These are phyloP conservation scores for Aphelocoma coerulescens DNA, from an alignment of 2,113 vertebrate species.

Conservation along the genomic window DNA sequence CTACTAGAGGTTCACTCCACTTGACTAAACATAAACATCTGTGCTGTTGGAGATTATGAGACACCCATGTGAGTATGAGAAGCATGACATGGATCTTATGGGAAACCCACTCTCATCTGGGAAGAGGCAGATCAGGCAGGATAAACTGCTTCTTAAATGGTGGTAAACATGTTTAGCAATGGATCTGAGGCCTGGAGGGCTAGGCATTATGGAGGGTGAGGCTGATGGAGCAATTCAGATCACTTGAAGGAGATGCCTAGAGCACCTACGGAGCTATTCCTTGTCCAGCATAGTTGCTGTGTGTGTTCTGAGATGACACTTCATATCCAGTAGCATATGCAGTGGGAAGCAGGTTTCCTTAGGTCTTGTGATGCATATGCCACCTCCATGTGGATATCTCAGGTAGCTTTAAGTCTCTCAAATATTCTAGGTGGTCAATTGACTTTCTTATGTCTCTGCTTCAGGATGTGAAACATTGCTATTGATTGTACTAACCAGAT, in stretches of 20 bases:
- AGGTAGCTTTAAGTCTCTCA: neutral
- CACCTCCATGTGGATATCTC: neutral
- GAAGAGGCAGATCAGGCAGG: neutral
- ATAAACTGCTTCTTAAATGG: neutral
- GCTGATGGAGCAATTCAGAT: neutral
- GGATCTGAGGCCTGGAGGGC: neutral
- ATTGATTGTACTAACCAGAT: neutral
- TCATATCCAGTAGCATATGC: neutral
- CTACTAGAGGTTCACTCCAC: neutral
- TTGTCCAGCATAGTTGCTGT: neutral
- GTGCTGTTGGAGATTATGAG: neutral
- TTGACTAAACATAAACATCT: neutral
- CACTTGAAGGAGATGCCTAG: neutral
- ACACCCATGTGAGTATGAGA: neutral
- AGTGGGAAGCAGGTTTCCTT: neutral
- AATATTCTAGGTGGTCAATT: neutral
- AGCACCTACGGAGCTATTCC: neutral
- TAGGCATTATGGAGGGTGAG: neutral
- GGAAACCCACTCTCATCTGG: neutral
- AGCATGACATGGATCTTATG: accelerated
- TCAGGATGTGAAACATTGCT: neutral
- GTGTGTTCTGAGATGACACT: neutral
- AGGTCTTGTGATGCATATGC: neutral
- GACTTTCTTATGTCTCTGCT: neutral
- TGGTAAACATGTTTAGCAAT: neutral